Base-by-base conservation (phyloP, 2,888 invertebrate genomes). In the Ceriagrion tenellum region DNA sequence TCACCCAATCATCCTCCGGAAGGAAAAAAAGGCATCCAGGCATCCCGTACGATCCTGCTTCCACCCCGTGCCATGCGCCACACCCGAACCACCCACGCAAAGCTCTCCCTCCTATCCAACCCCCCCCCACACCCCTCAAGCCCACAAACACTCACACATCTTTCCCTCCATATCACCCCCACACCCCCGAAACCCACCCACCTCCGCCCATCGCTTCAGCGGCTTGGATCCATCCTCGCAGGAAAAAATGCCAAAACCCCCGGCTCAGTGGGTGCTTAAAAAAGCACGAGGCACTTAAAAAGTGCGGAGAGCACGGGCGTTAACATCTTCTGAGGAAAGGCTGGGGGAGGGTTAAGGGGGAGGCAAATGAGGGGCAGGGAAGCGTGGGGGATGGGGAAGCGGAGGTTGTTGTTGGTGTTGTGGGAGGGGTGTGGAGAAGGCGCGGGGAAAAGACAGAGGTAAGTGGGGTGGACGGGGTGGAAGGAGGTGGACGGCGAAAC, bases 241-340 rank as follows among this genome's bases (percentile, higher is more conserved):
- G 13, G n/a, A n/a, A 23, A n/a, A 13, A 30, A 81, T 2, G 30
- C 81, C 81, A 20, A 69, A 59, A 69, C 35, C 30, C 20, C 81
- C 81, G 12, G 1, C 30, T 35, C 4, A 0, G 81, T 16, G 18
- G 81, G 89, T n/a, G 47, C 89, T 89, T 89, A 89, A 89, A 89
- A 89, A 89, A 89, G 55, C 55, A 55, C 55, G n/a, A 10, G 55
- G 89, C 55, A 55, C 55, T 55, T 55, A 55, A 89, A 55, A 81
- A 89, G n/a, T 89, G 89, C 47, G 89, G 89, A n/a, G n/a, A n/a
- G 55, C 23, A 89, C 55, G 89, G 89, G 89, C 55, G 89, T 89
- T 89, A 89, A 89, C 89, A 89, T 89, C 89, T 89, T 89, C 40
- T 26, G 55, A 55, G 89, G 89, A 55, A 81, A 89, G 55, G 89